A percentile compares a stretch with the other conserved stretches of the same genome.
Conservation (phyloP, 1,140 invertebrate species). For the Sipha flava region DNA sequence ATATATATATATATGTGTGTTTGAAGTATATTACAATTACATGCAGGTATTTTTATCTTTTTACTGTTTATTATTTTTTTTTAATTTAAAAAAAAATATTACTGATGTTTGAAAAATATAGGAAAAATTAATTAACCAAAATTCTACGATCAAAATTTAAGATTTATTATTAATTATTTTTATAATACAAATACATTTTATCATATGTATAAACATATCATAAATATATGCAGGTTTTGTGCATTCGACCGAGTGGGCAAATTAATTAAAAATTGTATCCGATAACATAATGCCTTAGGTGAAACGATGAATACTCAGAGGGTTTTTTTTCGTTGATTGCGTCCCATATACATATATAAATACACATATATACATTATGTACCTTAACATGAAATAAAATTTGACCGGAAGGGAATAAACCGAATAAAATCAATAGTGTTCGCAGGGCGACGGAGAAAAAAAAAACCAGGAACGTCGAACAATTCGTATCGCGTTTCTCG, state of each 20-base stretch:
- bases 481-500: no score
- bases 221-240: neutral
- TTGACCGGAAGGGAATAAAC: neutral
- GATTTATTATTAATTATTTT: neutral
- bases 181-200: neutral
- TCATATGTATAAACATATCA: neutral
- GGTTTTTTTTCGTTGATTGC: neutral
- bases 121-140: neutral
- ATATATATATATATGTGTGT: no score
- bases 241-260: neutral
- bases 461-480: no score
- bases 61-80: neutral
- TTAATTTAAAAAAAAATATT: neutral
- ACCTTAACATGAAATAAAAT: neutral
- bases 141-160: neutral
- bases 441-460: neutral
- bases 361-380: neutral
- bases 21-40: no score
- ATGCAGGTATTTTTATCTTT: neutral
- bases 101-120: neutral
- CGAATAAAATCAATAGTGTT: neutral
- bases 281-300: neutral
- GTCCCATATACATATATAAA: no score
- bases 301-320: neutral
- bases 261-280: constrained; percentile 2